A percentile compares a stretch with the other conserved stretches of the same genome.
phyloP scores from a whole-genome alignment of 2,888 invertebrate genomes.

The Sinopyrophorus schimmeli region DNA sequence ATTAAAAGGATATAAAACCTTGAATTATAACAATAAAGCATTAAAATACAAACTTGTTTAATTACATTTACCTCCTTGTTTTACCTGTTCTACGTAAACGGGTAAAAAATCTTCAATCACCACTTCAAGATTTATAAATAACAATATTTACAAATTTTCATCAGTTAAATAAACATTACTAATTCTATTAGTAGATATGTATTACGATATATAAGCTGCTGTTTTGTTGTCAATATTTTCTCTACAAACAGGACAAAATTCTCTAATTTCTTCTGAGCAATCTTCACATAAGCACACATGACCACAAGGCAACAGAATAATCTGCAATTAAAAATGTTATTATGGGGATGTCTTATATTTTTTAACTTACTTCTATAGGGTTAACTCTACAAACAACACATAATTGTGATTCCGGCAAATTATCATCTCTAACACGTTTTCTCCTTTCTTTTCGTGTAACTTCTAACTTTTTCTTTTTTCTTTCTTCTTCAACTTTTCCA shows the following conservation, averaged over 20 bases:
- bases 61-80: neutral
- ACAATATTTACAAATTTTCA: neutral
- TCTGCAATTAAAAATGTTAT: conserved; percentile 57
- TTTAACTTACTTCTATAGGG: conserved; percentile 70
- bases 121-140: too few species aligned
- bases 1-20: neutral
- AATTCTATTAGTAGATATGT: neutral
- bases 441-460: conserved; percentile 68
- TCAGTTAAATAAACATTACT: neutral
- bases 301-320: conserved; percentile 85
- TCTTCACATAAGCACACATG: conserved; percentile 90
- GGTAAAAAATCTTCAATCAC: too few species aligned
- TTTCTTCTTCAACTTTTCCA: conserved; percentile 61
- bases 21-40: conserved; percentile 1
- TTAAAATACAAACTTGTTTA: neutral
- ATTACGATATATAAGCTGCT: conserved; percentile 75
- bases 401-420: conserved; percentile 66
- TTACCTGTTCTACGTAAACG: neutral
- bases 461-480: conserved; percentile 65
- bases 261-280: conserved; percentile 71
- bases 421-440: conserved; percentile 64
- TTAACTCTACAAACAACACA: conserved; percentile 87
- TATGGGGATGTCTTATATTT: too few species aligned
- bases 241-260: conserved; percentile 81
- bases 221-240: conserved; percentile 68